These are phyloP conservation scores for Muscina levida DNA, from an alignment of 2,888 invertebrate genomes.

Conservation along the genomic window DNA sequence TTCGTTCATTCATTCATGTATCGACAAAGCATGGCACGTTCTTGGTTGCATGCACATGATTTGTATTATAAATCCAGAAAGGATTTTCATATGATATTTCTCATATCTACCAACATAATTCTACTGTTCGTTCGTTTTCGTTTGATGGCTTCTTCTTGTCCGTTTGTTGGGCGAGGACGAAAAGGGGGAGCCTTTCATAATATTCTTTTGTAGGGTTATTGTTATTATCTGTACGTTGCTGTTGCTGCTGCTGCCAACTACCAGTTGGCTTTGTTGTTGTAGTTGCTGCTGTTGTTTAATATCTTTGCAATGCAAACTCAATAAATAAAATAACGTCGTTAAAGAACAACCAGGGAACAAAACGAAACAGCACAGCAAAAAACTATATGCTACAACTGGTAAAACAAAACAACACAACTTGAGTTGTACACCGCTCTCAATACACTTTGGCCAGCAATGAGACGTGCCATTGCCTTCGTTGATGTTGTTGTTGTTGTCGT, in stretches of 20 bases:
- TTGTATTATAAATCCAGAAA: constrained; percentile 26
- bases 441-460: constrained; percentile 11
- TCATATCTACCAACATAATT: neutral
- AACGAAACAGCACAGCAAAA: constrained; percentile 1
- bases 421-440: constrained; percentile 9
- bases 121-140: neutral
- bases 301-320: constrained; percentile 13
- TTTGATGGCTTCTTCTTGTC: too few species aligned
- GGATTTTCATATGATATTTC: constrained; percentile 28
- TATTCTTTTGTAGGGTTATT: constrained; percentile 14
- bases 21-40: neutral
- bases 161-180: too few species aligned
- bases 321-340: constrained; percentile 17
- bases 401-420: neutral
- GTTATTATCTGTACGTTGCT: constrained; percentile 1
- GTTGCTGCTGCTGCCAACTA: neutral
- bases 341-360: neutral
- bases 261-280: neutral
- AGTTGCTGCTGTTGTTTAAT: constrained; percentile 6
- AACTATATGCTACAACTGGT: too few species aligned
- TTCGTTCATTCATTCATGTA: constrained; percentile 28
- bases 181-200: neutral
- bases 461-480: neutral
- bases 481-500: neutral
- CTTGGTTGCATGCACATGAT: neutral